These are phyloP conservation scores for Tragulus kanchil DNA, from an alignment of 2,113 vertebrate species.

Conservation along the genomic window DNA sequence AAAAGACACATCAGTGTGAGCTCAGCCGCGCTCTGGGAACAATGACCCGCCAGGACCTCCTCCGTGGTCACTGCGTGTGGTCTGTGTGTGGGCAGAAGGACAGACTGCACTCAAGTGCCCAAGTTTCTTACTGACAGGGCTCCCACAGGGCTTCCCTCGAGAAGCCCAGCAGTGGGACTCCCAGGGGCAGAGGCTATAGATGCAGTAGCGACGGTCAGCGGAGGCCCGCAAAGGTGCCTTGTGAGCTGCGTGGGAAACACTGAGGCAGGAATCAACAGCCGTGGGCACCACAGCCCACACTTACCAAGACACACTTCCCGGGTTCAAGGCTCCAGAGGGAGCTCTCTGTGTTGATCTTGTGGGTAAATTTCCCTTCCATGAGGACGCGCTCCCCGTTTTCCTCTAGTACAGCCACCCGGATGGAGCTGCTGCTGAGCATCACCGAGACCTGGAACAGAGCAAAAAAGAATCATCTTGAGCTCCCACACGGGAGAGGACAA, in stretches of 20 bases:
- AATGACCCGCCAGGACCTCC: background rate
- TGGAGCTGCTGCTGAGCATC: conserved; percentile 86
- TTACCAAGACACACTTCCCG: conserved; percentile 93
- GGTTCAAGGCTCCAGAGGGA: conserved; percentile 98
- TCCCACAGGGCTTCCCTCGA: background rate
- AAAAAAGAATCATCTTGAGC: background rate
- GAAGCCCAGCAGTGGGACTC: background rate
- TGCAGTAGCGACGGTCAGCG: background rate
- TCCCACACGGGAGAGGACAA: background rate
- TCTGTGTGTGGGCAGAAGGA: no score
- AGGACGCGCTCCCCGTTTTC: conserved; percentile 88
- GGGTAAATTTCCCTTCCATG: conserved; percentile 95
- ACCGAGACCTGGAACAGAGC: conserved; percentile 91
- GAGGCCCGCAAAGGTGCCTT: background rate
- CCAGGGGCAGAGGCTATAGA: background rate
- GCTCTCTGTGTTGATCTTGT: conserved; percentile 96
- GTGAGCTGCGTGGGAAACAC: background rate
- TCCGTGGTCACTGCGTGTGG: background rate
- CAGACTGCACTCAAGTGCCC: background rate
- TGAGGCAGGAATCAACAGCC: background rate
- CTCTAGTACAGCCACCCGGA: conserved; percentile 92
- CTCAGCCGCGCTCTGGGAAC: background rate
- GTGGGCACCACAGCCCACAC: conserved; percentile 36
- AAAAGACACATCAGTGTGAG: background rate
- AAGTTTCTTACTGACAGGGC: background rate